Conservation (phyloP, 2,113 vertebrate species). For the Chloroceryle aenea region DNA sequence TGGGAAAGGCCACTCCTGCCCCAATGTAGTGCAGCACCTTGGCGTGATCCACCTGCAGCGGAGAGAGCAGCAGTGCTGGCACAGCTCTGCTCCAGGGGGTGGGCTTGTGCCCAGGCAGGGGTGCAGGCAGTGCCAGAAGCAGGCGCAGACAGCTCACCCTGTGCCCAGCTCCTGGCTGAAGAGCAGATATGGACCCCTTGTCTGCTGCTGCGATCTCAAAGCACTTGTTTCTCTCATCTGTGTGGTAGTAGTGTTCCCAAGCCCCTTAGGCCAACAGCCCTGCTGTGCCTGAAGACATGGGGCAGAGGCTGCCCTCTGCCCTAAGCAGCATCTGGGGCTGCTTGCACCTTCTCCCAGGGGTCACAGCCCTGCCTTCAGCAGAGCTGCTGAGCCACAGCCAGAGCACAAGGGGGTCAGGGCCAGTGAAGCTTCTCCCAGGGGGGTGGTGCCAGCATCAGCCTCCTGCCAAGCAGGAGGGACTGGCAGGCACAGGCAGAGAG, state of each 20-base stretch:
- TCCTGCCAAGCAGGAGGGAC: not conserved
- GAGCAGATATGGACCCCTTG: not conserved
- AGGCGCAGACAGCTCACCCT: not conserved
- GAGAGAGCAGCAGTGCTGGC: not conserved
- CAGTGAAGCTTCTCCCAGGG: accelerated
- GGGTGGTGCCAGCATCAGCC: accelerated
- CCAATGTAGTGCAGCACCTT: conserved; percentile 89
- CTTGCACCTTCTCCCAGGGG: not conserved
- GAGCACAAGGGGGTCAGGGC: accelerated
- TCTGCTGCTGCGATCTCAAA: not conserved
- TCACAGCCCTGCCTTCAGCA: not conserved
- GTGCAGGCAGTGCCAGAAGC: not conserved
- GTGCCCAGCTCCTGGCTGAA: not conserved
- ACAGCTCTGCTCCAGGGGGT: not conserved
- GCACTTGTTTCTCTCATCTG: not conserved
- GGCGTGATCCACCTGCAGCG: conserved; percentile 83
- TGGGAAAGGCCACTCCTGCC: conserved; percentile 86
- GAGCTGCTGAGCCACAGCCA: accelerated
- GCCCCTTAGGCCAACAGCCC: not conserved
- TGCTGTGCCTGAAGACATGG: accelerated
- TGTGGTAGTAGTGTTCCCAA: not conserved
- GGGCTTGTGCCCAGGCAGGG: not conserved
- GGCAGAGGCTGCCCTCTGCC: not conserved
- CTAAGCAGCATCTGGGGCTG: not conserved
- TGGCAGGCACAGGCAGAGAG: accelerated